These are phyloP conservation scores for Brachirus orientalis DNA, from an alignment of 2,113 vertebrate genomes.

Conservation along the genomic window DNA sequence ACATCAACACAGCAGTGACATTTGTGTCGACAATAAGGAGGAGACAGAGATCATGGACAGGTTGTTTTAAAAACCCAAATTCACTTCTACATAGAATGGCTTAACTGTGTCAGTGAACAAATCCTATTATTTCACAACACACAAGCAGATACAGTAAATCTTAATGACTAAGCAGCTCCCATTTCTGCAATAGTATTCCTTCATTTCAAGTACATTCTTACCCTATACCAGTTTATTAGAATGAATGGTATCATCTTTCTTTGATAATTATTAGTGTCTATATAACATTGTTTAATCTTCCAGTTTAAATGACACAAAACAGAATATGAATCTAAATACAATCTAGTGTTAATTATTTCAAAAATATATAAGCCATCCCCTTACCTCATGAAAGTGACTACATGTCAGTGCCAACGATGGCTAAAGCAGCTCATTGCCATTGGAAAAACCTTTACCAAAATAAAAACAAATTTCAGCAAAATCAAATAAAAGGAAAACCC, in stretches of 20 bases:
- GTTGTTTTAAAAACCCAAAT: neutral
- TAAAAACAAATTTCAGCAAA: conserved; percentile 24
- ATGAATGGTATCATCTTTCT: conserved; percentile 7
- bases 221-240: no score
- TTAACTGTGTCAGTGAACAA: neutral
- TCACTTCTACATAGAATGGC: neutral
- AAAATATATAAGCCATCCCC: conserved; percentile 10
- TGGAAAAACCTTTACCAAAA: conserved; percentile 20
- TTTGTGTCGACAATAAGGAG: neutral
- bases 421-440: conserved; percentile 44
- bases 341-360: conserved; percentile 2
- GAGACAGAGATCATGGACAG: neutral
- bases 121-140: no score
- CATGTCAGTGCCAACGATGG: conserved; percentile 11
- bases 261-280: conserved; percentile 36
- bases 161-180: neutral
- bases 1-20: neutral
- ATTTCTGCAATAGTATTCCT: neutral
- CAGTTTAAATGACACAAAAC: conserved; percentile 38
- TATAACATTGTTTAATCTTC: conserved; percentile 26
- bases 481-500: conserved; percentile 1
- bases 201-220: conserved; percentile 15
- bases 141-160: neutral
- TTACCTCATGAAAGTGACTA: conserved; percentile 42
- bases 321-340: conserved; percentile 22